Base-by-base conservation (phyloP, 1,140 invertebrate species). In the Phocides pigmalion region DNA sequence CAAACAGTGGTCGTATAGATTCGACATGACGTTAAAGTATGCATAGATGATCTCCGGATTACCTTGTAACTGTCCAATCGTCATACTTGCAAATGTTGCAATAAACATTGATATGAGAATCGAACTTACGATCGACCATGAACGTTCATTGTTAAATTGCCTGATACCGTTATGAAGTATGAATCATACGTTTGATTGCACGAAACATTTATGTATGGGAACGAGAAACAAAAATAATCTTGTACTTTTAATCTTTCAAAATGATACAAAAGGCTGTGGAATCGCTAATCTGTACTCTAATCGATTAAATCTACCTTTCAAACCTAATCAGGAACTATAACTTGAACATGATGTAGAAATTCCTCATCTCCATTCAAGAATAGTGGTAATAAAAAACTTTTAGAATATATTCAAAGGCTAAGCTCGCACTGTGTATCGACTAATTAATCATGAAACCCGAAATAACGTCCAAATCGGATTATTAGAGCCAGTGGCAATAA, bases 401-500 rank as follows among this genome's bases (percentile, higher is more conserved):
- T 14, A 39, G 58, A 37, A 49, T 47, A 37, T 20, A 20, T 17
- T 47, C 44, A 61, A 61, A 61, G 20, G 44, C 32, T 12, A 39
- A 47, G 32, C 28, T 49, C 28, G 16, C 5, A 17, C 32, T 22
- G 32, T 61, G 44, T 19, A 49, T 62, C 17, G 0, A 62, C 58
- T 62, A 50, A 62, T 62, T 62, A 70, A 67, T 80, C 77, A 84
- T 62, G 64, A 70, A 62, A 51, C 37, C 66, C 49, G 67, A 74
- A 63, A 83, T 73, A 63, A 74, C 64, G 68, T 64, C 70, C 68
- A 70, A 74, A 75, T 71, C 72, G 68, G 72, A 76, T 83, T 80
- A 78, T 75, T 80, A 79, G 63, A 68, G 53, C 11, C 72, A 53
- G 64, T 71, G 69, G 68, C 68, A 68, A 76, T 70, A 76, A 68